Evolutionary conservation across 1,140 invertebrate species (phyloP).

Genomic region (Callitettix versicolor): DNA sequence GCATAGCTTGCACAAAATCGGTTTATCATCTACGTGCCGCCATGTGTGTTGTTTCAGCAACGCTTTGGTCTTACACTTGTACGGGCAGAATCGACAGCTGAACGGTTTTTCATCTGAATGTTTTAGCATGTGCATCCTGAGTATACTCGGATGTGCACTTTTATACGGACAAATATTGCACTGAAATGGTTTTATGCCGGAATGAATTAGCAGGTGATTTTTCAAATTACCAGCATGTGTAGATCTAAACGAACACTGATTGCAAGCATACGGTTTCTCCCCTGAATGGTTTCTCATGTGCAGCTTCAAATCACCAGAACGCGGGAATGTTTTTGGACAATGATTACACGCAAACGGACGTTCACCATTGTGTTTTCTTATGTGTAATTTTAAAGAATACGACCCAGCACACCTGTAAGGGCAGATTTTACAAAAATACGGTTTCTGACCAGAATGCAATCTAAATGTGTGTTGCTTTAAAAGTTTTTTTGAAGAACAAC

Average conservation of each 20-base stretch:
- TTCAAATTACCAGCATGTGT: slow-evolving; percentile 97
- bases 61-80: slow-evolving; percentile 29
- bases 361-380: slow-evolving; percentile 47
- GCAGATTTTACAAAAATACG: no score
- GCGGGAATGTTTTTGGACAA: slow-evolving; percentile 39
- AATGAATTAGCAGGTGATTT: slow-evolving; percentile 59
- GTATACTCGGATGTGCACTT: not conserved
- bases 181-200: slow-evolving; percentile 35
- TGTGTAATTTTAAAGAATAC: no score
- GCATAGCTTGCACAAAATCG: slow-evolving; percentile 6
- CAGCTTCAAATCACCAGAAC: slow-evolving; percentile 12
- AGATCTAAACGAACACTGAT: slow-evolving; percentile 94
- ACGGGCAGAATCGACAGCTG: slow-evolving; percentile 36
- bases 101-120: slow-evolving; percentile 31
- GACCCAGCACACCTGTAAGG: no score
- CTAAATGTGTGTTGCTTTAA: no score
- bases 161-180: slow-evolving; percentile 30
- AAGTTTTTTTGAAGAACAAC: no score
- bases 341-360: slow-evolving; percentile 84
- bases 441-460: no score
- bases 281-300: slow-evolving; percentile 38
- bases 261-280: slow-evolving; percentile 96
- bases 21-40: slow-evolving; percentile 37
- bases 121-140: not conserved
- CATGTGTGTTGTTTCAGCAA: slow-evolving; percentile 4